Evolutionary conservation across 2,888 invertebrate genomes (phyloP), one percentile per base, ranked within the genome.

Genomic region (Lutraria lutraria): DNA sequence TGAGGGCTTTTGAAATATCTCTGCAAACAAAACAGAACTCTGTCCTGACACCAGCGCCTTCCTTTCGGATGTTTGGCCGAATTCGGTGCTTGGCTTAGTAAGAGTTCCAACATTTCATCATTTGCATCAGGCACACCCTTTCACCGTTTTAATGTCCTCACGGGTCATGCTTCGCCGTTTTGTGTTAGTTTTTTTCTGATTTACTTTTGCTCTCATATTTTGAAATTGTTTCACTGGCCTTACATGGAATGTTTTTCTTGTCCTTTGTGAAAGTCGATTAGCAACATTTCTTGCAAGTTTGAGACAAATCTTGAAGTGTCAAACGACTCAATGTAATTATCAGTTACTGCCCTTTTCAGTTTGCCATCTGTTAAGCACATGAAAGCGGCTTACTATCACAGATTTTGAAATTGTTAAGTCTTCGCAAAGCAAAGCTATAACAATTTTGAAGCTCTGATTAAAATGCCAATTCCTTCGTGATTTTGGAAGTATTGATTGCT

Each of bases 51-150:
- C 91, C 89, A 91, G 12, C 88, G 29, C 60, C 88, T 80, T 29
- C 86, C 90, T 54, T 76, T 68, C n/a, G 90, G 87, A 52, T 88
- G 83, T 72, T 81, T 72, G 68, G 31, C 53, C 15, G 53, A 25
- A 54, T 91, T 91, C 81, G 85, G 29, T n/a, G 87, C 86, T 53
- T 91, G 91, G 43, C 81, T 86, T 53, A 87, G 52, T 43, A 91
- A 19, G 19, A 91, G 29, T 60, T 89, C 88, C 16, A 87, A 34
- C 91, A 89, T 89, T 60, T 91, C 86, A 25, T 83, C 63, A 25
- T 31, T 83, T 34, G 82, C 88, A 56, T 53, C 72, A 52, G 89
- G 89, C 21, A 91, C 72, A 21, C n/a, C n/a, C n/a, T n/a, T n/a
- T n/a, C n/a, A 91, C 16, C 21, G 85, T 83, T 53, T 53, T 53